These are phyloP conservation scores for Cylindroiulus punctatus DNA, from an alignment of 2,888 invertebrate species.

Conservation along the genomic window DNA sequence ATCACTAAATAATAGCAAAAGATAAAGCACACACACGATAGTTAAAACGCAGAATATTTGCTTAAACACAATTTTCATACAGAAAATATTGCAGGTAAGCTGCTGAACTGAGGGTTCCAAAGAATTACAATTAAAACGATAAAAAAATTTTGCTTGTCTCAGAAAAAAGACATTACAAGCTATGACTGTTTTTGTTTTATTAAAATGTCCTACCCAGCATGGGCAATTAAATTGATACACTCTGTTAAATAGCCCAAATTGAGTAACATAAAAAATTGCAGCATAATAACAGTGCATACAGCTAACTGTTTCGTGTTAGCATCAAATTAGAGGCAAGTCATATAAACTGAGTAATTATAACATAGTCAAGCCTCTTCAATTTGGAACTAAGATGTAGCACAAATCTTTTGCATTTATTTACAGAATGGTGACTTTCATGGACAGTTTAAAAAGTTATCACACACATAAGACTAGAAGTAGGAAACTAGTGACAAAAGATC, in stretches of 20 bases:
- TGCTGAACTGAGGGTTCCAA: background rate
- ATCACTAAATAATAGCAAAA: conserved; percentile 31
- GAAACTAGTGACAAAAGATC: conserved; percentile 23
- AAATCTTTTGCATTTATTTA: conserved; percentile 45
- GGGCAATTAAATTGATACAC: conserved; percentile 27
- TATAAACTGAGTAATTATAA: background rate
- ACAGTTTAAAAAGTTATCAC: conserved; percentile 8
- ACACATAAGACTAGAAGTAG: conserved; percentile 26
- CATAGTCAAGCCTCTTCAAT: conserved; percentile 25
- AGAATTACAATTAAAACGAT: background rate
- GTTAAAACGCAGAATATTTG: background rate
- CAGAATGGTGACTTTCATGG: conserved; percentile 13
- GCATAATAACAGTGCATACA: conserved; percentile 40
- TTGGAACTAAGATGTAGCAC: background rate
- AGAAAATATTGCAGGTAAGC: background rate
- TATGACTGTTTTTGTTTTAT: conserved; percentile 12
- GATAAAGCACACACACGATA: conserved; percentile 17
- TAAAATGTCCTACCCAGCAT: conserved; percentile 10
- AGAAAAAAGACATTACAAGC: conserved; percentile 11
- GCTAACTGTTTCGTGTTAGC: background rate
- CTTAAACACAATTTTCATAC: background rate
- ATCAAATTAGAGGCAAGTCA: conserved; percentile 15
- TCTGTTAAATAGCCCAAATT: conserved; percentile 16
- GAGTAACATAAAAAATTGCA: conserved; percentile 40
- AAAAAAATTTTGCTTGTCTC: background rate